Evolutionary conservation across 2,797 vertebrate species (phyloP).

Genomic region (Luscinia megarhynchos): DNA sequence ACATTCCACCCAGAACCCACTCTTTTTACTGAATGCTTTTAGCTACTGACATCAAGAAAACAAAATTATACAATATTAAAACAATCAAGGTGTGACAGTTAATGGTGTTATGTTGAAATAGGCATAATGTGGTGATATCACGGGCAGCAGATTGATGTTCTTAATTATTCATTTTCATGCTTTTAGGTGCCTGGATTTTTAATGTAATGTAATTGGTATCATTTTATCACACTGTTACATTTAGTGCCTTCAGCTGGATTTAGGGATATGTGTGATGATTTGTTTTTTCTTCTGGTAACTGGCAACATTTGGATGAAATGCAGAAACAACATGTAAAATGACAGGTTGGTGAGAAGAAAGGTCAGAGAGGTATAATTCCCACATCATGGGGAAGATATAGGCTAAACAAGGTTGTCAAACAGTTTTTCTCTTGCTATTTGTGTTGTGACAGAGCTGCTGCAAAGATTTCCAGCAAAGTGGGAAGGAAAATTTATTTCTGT

Average conservation of each 20-base stretch:
- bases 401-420: not conserved
- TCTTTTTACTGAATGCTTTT: not conserved
- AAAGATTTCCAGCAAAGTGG: not conserved
- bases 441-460: not conserved
- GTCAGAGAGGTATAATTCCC: not conserved
- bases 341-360: not conserved
- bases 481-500: not conserved
- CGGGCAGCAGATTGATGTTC: not conserved
- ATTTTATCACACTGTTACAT: slow-evolving; percentile 17
- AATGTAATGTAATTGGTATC: slow-evolving; percentile 26
- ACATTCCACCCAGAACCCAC: not conserved
- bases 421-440: not conserved
- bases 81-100: slow-evolving; percentile 24
- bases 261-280: not conserved
- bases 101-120: slow-evolving; percentile 5
- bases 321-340: not conserved
- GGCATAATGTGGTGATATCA: not conserved
- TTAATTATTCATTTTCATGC: slow-evolving; percentile 64
- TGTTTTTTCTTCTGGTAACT: not conserved
- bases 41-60: slow-evolving; percentile 13
- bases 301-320: not conserved
- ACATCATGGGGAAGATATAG: not conserved
- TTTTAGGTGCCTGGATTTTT: slow-evolving; percentile 64
- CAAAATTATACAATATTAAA: slow-evolving; percentile 20
- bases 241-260: slow-evolving; percentile 12